Conservation (phyloP, 2,888 invertebrate species). For the Apantesis nais region DNA sequence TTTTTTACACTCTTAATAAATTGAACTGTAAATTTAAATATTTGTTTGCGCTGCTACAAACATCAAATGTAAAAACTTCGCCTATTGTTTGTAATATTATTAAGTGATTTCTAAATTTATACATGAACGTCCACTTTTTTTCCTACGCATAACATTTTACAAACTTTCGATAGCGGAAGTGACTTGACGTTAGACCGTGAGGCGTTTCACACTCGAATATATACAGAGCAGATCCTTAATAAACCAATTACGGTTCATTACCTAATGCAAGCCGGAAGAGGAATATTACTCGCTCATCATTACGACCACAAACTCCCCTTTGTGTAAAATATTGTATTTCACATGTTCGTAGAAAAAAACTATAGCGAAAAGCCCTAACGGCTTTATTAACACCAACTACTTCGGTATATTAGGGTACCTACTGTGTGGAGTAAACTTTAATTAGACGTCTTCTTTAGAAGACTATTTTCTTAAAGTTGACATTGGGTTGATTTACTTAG, state of each 20-base stretch:
- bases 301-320: slow-evolving; percentile 78
- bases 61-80: not conserved
- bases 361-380: slow-evolving; percentile 61
- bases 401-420: slow-evolving; percentile 36
- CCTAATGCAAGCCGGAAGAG: slow-evolving; percentile 80
- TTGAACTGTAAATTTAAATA: too few relatives aligned
- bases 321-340: slow-evolving; percentile 72
- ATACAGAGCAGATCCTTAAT: slow-evolving; percentile 68
- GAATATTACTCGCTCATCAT: slow-evolving; percentile 81
- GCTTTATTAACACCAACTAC: slow-evolving; percentile 63
- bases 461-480: too few relatives aligned
- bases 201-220: slow-evolving; percentile 74
- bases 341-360: slow-evolving; percentile 66
- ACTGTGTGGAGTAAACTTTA: slow-evolving; percentile 17
- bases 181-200: slow-evolving; percentile 39
- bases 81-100: not conserved
- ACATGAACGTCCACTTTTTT: not conserved
- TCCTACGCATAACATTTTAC: not conserved
- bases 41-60: too few relatives aligned
- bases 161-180: slow-evolving; percentile 35
- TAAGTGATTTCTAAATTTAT: not conserved
- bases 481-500: not conserved
- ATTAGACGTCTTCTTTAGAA: not conserved
- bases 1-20: not conserved
- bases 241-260: slow-evolving; percentile 82